A percentile compares a stretch with the other conserved stretches of the same genome.
These are phyloP conservation scores for Caenorhabditis brenneri DNA, from an alignment of 1,140 invertebrate species.

Conservation along the genomic window DNA sequence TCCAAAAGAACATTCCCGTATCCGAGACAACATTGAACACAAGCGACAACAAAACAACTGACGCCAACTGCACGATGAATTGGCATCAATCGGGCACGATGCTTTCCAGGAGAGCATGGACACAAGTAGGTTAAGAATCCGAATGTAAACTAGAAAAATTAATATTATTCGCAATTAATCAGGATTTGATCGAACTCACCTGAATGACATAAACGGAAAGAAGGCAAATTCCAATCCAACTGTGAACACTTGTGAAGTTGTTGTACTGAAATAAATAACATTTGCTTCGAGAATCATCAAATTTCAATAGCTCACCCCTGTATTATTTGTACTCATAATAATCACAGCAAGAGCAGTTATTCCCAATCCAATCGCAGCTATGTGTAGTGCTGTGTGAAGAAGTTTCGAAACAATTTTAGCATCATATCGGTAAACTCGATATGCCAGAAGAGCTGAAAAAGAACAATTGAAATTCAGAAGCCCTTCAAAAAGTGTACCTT, in stretches of 20 bases:
- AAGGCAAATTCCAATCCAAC: constrained; percentile 53
- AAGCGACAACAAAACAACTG: constrained; percentile 27
- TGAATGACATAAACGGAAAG: constrained; percentile 50
- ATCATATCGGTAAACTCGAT: constrained; percentile 54
- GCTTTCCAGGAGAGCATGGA: constrained; percentile 12
- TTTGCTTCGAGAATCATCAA: neutral
- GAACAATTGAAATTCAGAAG: neutral
- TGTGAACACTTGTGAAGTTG: constrained; percentile 50
- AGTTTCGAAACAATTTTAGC: constrained; percentile 49
- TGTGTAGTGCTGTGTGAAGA: constrained; percentile 49
- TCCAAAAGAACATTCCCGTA: constrained; percentile 26
- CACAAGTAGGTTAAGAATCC: constrained; percentile 46
- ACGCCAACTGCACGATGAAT: constrained; percentile 48
- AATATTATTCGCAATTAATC: too few species aligned
- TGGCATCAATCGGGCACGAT: constrained; percentile 49
- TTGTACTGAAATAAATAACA: neutral
- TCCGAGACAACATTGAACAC: constrained; percentile 39
- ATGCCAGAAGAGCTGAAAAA: constrained; percentile 51
- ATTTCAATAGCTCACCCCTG: neutral
- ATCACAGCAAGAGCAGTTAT: constrained; percentile 44
- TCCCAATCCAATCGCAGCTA: constrained; percentile 37
- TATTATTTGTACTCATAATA: constrained; percentile 48
- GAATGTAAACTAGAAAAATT: constrained; percentile 46
- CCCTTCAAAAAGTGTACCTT: constrained; percentile 30
- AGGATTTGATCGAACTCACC: neutral